These are phyloP conservation scores for Heliangelus exortis DNA, from an alignment of 2,797 vertebrate genomes.

Conservation along the genomic window DNA sequence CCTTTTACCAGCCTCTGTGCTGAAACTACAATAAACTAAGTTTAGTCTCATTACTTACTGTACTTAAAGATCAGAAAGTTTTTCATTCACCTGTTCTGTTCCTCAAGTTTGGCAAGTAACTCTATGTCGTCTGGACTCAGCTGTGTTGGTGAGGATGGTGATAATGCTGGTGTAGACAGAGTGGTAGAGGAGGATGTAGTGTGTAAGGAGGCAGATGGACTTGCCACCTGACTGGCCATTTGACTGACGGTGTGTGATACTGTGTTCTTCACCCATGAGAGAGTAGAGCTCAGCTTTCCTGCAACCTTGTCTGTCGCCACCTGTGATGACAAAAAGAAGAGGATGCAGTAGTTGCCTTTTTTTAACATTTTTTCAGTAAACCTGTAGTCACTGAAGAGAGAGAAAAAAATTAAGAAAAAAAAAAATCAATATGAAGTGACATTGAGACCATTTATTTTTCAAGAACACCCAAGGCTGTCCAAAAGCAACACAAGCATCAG, in stretches of 20 bases:
- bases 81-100: constrained; percentile 92
- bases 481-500: constrained; percentile 25
- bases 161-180: constrained; percentile 88
- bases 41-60: background rate
- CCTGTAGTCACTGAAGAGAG: background rate
- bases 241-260: constrained; percentile 98
- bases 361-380: background rate
- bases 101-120: constrained; percentile 94
- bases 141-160: constrained; percentile 85
- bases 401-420: background rate
- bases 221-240: constrained; percentile 99
- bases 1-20: background rate
- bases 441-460: background rate
- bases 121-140: constrained; percentile 95
- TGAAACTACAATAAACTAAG: background rate
- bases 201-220: constrained; percentile 87
- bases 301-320: constrained; percentile 99
- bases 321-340: constrained; percentile 72
- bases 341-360: background rate
- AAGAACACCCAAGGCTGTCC: background rate
- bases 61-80: background rate
- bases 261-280: constrained; percentile 99
- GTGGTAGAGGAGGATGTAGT: constrained; percentile 89
- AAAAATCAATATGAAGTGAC: background rate
- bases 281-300: constrained; percentile 98